Evolutionary conservation across 1,140 invertebrate species (phyloP).

Genomic region (Neodiprion pinetum): DNA sequence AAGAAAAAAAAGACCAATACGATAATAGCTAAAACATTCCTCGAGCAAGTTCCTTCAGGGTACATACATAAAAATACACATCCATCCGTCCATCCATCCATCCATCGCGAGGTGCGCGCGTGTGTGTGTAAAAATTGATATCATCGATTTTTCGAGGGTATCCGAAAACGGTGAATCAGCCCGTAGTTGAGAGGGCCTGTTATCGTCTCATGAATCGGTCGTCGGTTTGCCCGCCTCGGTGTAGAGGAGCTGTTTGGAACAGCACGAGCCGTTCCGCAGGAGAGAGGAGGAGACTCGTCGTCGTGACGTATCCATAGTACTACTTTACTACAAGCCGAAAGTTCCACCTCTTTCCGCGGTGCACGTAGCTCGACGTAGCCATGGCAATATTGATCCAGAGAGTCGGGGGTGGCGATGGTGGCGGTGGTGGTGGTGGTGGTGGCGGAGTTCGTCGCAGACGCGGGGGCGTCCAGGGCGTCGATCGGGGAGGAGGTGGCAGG

Average conservation of each 20-base stretch:
- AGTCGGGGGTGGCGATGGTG: constrained; percentile 20
- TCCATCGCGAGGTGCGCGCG: too few species aligned
- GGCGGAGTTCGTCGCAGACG: neutral
- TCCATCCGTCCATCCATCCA: too few species aligned
- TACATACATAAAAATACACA: too few species aligned
- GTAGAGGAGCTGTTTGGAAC: neutral
- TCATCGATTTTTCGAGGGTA: too few species aligned
- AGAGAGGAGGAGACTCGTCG: neutral
- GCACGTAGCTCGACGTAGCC: constrained; percentile 36
- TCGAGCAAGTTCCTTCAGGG: too few species aligned
- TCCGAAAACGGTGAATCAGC: too few species aligned
- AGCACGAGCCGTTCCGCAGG: too few species aligned
- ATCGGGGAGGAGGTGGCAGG: constrained; percentile 24
- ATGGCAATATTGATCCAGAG: constrained; percentile 52
- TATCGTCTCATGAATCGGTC: neutral
- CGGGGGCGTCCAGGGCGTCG: constrained; percentile 11
- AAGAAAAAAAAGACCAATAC: too few species aligned
- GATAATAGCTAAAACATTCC: too few species aligned
- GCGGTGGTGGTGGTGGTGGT: neutral
- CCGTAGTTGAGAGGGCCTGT: too few species aligned
- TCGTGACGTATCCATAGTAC: constrained; percentile 2
- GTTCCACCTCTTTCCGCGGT: constrained; percentile 21
- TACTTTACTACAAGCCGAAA: constrained; percentile 5
- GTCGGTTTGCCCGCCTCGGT: neutral
- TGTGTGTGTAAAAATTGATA: too few species aligned